Evolutionary conservation across 2,113 vertebrate genomes (phyloP), one percentile per base, ranked within the genome.

Genomic region (Tachycineta bicolor): DNA sequence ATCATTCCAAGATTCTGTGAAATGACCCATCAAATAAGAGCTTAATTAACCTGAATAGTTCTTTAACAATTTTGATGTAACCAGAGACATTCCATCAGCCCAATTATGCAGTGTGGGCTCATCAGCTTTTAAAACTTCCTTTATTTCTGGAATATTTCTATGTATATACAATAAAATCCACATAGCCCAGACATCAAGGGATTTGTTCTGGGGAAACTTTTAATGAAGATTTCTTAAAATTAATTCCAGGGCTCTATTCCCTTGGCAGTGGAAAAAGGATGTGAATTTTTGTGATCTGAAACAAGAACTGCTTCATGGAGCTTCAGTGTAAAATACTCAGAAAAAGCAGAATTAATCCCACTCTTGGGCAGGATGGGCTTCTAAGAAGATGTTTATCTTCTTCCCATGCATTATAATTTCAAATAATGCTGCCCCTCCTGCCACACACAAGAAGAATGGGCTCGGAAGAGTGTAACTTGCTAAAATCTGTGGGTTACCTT

Each of bases 381-480:
- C 56, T 62, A 53, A 41, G 4, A 33, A 83, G 8, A 31, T 20
- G 62, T n/a, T 71, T 20, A 34, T 33, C 26, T 49, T 64, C 5
- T 15, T 46, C 46, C 10, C 5, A 5, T 1, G 52, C 4, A 19
- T 46, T 21, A 43, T 1, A 83, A 26, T 37, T 60, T 37, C 23
- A 79, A 79, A 53, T 9, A 65, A 41, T 18, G 43, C 16, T 77
- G 37, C 10, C 1, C 2, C 26, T 92, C 39, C 50, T 65, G 43
- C 11, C 25, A 68, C 14, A 18, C 14, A 8, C 0, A 0, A 69
- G 4, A 44, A 29, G 26, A 53, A 59, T 0, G 2, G 4, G 28
- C 3, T 18, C 21, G 7, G 24, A 65, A 55, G 11, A 46, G 9
- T 52, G 19, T 3, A 60, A 70, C 9, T 24, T 26, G 6, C n/a